Conservation (phyloP, 2,888 invertebrate genomes). For the Idaea dimidiata region DNA sequence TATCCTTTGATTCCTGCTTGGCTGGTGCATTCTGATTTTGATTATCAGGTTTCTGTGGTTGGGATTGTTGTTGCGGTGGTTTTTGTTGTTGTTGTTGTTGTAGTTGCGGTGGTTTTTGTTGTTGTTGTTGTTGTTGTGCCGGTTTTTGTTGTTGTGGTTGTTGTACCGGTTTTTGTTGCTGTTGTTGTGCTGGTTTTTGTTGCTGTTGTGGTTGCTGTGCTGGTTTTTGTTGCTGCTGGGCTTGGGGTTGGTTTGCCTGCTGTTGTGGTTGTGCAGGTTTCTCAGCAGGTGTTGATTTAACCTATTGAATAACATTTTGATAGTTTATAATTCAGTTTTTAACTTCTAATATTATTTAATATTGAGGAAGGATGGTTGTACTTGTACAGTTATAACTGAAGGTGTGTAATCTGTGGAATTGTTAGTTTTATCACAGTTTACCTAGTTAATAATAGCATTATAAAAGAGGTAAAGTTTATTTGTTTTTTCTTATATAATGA, state of each 20-base stretch:
- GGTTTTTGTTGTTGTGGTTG: conserved; percentile 30
- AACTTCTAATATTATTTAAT: too few relatives aligned
- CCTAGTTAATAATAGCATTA: too few relatives aligned
- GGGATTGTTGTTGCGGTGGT: conserved; percentile 19
- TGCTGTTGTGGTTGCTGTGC: conserved; percentile 25
- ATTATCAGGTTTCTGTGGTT: conserved; percentile 25
- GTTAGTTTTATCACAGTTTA: too few relatives aligned
- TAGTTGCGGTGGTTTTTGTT: conserved; percentile 35
- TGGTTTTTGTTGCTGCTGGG: conserved; percentile 29
- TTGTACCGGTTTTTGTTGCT: conserved; percentile 31
- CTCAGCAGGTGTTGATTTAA: conserved; percentile 27
- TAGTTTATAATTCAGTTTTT: background rate
- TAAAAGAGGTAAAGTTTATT: too few relatives aligned
- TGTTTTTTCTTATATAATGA: too few relatives aligned
- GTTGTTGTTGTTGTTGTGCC: conserved; percentile 35
- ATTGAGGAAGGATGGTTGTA: too few relatives aligned
- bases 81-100: conserved; percentile 31
- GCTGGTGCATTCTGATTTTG: conserved; percentile 32
- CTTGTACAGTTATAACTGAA: too few relatives aligned
- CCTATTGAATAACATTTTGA: conserved; percentile 18
- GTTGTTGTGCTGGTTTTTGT: conserved; percentile 27
- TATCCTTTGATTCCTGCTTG: conserved; percentile 49
- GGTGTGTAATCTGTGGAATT: too few relatives aligned
- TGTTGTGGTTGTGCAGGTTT: conserved; percentile 30
- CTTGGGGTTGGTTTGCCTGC: conserved; percentile 5